phyloP scores from a whole-genome alignment of 2,797 vertebrate genomes.

The Takifugu ocellatus region DNA sequence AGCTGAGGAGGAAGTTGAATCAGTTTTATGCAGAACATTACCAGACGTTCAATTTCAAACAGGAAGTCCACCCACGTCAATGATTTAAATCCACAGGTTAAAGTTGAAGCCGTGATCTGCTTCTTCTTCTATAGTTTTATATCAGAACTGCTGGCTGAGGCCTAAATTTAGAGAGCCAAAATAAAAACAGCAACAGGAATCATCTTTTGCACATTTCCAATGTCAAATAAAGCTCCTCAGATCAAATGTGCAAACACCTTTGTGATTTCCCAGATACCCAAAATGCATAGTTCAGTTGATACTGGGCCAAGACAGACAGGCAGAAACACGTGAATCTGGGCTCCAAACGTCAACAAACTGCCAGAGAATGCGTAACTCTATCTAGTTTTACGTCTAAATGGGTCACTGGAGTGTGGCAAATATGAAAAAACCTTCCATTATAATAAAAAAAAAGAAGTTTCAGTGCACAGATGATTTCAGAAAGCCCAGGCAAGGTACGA shows the following conservation, averaged over 20 bases:
- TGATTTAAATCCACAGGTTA: conserved; percentile 34
- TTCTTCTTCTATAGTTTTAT: conserved; percentile 50
- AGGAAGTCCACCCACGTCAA: neutral
- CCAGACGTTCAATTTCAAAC: neutral
- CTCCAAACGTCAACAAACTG: conserved; percentile 26
- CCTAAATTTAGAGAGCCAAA: conserved; percentile 37
- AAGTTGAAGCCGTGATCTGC: conserved; percentile 10
- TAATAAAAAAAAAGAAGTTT: conserved; percentile 20
- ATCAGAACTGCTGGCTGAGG: conserved; percentile 3
- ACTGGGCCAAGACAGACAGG: conserved; percentile 32
- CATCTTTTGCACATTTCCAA: conserved; percentile 46
- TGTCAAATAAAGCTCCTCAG: conserved; percentile 60
- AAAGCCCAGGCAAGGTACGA: conserved; percentile 28
- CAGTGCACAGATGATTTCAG: conserved; percentile 50
- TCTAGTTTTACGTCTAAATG: conserved; percentile 1
- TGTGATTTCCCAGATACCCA: conserved; percentile 25
- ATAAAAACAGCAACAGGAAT: conserved; percentile 35
- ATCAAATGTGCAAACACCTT: conserved; percentile 50
- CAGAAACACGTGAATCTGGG: conserved; percentile 2
- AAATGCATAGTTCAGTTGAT: conserved; percentile 62
- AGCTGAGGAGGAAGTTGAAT: conserved; percentile 6
- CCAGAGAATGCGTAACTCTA: neutral
- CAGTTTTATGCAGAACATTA: conserved; percentile 7
- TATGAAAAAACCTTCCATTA: conserved; percentile 4
- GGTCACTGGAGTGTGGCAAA: conserved; percentile 4